Evolutionary conservation across 2,888 invertebrate genomes (phyloP), one percentile per base, ranked within the genome.

Genomic region (Diarsia rubi): DNA sequence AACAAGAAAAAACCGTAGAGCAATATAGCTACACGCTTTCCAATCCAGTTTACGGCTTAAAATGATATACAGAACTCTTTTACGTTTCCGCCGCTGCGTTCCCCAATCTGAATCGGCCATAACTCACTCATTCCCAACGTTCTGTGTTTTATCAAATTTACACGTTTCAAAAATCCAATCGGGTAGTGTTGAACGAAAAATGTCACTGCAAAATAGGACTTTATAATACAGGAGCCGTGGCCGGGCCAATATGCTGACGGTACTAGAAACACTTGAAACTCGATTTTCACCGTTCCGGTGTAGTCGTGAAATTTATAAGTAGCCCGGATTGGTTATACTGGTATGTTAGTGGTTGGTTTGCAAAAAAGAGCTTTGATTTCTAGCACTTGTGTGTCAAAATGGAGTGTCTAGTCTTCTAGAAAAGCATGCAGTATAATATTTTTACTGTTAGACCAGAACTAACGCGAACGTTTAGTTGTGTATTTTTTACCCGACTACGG

Each of bases 131-230:
- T 88, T 88, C 88, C 86, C 89, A 86, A 85, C 89, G 86, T 88
- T 87, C 90, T 85, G 88, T 90, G 92, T 92, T 94, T 93, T 94
- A 95, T 95, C 93, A 93, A 94, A 95, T 95, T 95, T 95, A 95
- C 95, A 95, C 95, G 94, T 94, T 95, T 94, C 93, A 92, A 94
- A 95, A 95, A 96, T 95, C 93, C 95, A 95, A 95, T 95, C 94
- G 92, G 85, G 91, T 88, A 91, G 91, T 91, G 91, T 93, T 91
- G 95, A 94, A 94, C 94, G 95, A 93, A 93, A 95, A 95, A 95
- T 94, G 95, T 95, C 95, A 94, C 91, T 90, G 92, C 91, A 94
- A 94, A 95, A 95, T 95, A 94, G 93, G 90, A 95, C 92, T 95
- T 95, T 93, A 95, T 95, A 95, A 95, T 93, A 94, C 92, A 92